A percentile compares a stretch with the other conserved stretches of the same genome.
Conservation (phyloP, 2,113 vertebrate genomes). For the Propithecus coquereli region DNA sequence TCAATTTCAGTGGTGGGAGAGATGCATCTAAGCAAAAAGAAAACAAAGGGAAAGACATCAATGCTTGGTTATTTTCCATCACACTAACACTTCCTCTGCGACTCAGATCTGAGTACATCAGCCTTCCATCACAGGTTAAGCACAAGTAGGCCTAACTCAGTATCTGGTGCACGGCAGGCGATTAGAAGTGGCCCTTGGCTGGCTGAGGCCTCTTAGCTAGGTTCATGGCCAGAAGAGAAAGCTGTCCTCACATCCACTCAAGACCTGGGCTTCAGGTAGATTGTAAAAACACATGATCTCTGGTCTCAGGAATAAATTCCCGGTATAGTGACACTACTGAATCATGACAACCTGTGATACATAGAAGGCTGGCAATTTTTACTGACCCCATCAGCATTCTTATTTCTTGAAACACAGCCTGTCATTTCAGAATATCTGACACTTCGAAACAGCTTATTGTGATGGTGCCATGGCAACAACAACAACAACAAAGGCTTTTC, state of each 20-base stretch:
- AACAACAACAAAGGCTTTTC: neutral
- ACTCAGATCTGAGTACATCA: too few relatives aligned
- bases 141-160: accelerated
- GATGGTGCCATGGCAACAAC: constrained; percentile 50
- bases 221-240: neutral
- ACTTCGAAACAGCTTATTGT: constrained; percentile 44
- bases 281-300: neutral
- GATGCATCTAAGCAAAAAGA: neutral
- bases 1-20: neutral
- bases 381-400: neutral
- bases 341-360: neutral
- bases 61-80: neutral
- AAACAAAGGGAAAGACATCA: neutral
- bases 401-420: constrained; percentile 31
- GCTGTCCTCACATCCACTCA: accelerated
- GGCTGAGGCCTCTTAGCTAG: neutral
- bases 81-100: neutral
- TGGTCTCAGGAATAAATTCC: neutral
- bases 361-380: neutral
- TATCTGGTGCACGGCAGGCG: neutral
- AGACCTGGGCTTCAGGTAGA: neutral
- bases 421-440: constrained; percentile 48
- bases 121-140: neutral
- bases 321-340: neutral
- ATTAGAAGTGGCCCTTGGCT: accelerated